Evolutionary conservation across 2,113 vertebrate species (phyloP).

Genomic region (Lophura nycthemera): DNA sequence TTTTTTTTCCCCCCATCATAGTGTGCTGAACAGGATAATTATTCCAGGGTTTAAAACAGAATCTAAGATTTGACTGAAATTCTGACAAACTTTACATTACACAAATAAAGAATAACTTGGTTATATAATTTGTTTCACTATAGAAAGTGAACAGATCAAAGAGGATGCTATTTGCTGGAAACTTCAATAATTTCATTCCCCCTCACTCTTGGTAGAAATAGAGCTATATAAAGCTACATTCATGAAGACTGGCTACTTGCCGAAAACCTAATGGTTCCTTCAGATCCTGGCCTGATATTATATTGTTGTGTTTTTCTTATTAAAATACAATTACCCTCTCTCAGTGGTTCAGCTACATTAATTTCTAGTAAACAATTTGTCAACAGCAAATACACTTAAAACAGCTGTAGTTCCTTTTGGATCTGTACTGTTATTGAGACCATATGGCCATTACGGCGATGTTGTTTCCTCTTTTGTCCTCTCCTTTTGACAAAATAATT

Average conservation of each 20-base stretch:
- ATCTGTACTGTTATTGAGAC: conserved; percentile 56
- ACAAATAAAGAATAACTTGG: conserved; percentile 8
- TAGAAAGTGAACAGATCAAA: not conserved
- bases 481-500: conserved; percentile 62
- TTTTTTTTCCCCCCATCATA: not conserved
- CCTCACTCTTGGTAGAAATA: not conserved
- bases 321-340: conserved; percentile 54
- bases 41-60: not conserved
- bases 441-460: conserved; percentile 64
- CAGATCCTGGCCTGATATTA: conserved; percentile 54
- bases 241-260: not conserved
- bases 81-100: not conserved
- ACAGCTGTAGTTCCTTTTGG: conserved; percentile 64
- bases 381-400: conserved; percentile 65
- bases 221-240: not conserved
- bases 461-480: conserved; percentile 62
- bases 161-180: not conserved
- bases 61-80: not conserved
- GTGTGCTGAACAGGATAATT: not conserved
- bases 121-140: not conserved
- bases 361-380: conserved; percentile 60
- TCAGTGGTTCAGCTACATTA: conserved; percentile 24
- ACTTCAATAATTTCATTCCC: not conserved
- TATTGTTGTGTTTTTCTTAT: conserved; percentile 50
- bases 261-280: conserved; percentile 32